Percentiles rank a stretch among this genome's conserved stretches.
phyloP scores from a whole-genome alignment of 2,797 vertebrate genomes.

The Prunella strophiata region DNA sequence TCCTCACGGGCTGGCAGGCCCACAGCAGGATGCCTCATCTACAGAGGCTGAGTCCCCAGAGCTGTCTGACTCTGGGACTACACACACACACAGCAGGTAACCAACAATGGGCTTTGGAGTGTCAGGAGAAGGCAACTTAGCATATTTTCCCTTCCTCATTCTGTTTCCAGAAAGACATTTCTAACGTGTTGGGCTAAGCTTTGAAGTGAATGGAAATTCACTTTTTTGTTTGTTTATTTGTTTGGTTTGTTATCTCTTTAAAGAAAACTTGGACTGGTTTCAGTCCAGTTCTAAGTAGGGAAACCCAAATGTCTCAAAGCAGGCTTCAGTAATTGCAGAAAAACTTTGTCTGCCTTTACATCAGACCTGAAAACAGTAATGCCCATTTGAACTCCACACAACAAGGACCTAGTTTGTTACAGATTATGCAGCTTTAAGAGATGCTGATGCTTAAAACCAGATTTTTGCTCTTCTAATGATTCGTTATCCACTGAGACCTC shows the following conservation, averaged over 20 bases:
- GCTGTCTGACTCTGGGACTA: conserved; percentile 80
- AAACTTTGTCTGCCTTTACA: neutral
- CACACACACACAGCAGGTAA: neutral
- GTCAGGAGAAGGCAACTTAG: neutral
- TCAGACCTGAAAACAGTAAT: neutral
- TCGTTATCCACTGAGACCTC: neutral
- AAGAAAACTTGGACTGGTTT: neutral
- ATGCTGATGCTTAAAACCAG: neutral
- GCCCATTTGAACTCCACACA: neutral
- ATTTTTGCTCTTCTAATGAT: neutral
- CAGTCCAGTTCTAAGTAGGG: neutral
- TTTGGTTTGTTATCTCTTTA: neutral
- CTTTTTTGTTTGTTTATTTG: neutral
- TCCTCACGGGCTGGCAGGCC: conserved; percentile 65
- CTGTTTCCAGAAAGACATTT: neutral
- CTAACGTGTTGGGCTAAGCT: neutral
- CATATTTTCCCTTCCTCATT: neutral
- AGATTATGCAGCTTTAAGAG: conserved; percentile 15
- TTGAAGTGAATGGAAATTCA: neutral
- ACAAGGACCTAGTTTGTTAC: neutral
- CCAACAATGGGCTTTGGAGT: neutral
- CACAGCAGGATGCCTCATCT: neutral
- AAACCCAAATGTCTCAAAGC: neutral
- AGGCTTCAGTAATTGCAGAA: neutral
- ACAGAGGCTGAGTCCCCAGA: conserved; percentile 39